Conservation (phyloP, 2,113 vertebrate genomes). For the Hystrix brachyura region DNA sequence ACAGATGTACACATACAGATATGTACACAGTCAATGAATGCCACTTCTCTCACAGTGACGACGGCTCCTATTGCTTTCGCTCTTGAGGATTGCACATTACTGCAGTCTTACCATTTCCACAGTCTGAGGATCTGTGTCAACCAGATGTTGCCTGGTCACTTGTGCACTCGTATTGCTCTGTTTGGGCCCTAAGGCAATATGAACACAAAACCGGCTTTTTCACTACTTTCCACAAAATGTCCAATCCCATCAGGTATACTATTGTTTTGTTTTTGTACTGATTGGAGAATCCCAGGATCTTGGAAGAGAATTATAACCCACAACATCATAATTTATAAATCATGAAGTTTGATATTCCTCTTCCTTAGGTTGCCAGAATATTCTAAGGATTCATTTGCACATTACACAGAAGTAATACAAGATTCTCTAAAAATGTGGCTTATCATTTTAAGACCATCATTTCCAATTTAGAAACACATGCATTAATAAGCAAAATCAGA, state of each 20-base stretch:
- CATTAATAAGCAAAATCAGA: neutral
- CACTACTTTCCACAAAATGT: neutral
- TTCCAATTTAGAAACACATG: neutral
- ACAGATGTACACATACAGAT: neutral
- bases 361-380: neutral
- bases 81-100: neutral
- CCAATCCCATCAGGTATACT: neutral
- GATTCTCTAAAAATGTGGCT: constrained; percentile 31
- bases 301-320: constrained; percentile 33
- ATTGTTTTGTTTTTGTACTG: neutral
- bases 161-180: neutral
- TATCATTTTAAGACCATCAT: constrained; percentile 23
- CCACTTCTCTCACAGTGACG: neutral
- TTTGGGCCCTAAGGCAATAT: neutral
- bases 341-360: neutral
- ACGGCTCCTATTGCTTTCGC: neutral
- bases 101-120: too few relatives aligned
- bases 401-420: constrained; percentile 40
- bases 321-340: constrained; percentile 13
- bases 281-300: neutral
- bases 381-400: constrained; percentile 21
- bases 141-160: neutral
- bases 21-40: neutral
- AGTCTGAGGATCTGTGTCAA: neutral
- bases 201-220: constrained; percentile 30